Base-by-base conservation (phyloP, 35 echinoderm and acorn worm species). In the Heliocidaris tuberculata region DNA sequence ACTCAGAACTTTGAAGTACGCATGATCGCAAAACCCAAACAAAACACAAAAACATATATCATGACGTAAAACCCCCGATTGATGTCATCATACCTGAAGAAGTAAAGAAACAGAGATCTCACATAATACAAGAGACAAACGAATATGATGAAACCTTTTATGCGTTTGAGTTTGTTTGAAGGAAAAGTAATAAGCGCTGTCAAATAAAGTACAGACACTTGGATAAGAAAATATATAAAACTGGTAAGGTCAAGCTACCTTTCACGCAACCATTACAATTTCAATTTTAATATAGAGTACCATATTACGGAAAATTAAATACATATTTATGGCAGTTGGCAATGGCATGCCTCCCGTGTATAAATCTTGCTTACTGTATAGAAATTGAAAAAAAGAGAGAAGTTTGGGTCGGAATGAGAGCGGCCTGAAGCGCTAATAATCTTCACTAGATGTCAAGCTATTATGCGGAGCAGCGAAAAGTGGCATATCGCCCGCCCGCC, bases 401-500 rank as follows among this genome's bases (percentile, higher is more conserved):
- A 78, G 65, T 78, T 78, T 8, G 65, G 65, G 65, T 78, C 65
- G 65, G 27, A 78, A 78, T 78, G 21, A 78, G 65, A 78, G 65
- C 65, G 27, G 15, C 65, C 65, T 9, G 65, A 78, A 78, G 65
- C 15, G 5, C 21, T 78, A 78, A 78, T 78, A 78, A 29, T 78
- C 65, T 78, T 19, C 65, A 21, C 65, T 78, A 78, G 65, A 78
- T 78, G 65, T 78, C 65, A 78, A 78, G 27, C 65, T 19, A 78
- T 78, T 78, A 78, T 78, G 65, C 65, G 65, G 27, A 78, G 65
- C 65, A 78, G 65, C 65, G 65, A 78, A 78, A 78, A 78, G 65
- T n/a, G 65, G 7, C 65, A n/a, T 56, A 78, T 78, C 27, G 65
- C 65, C 65, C 65, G 65, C 65, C 65, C 21, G 65, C 65, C 65